These are phyloP conservation scores for Morbakka virulenta DNA, from an alignment of 30 jellyfish, hydroid and myxozoan genomes.

Conservation along the genomic window DNA sequence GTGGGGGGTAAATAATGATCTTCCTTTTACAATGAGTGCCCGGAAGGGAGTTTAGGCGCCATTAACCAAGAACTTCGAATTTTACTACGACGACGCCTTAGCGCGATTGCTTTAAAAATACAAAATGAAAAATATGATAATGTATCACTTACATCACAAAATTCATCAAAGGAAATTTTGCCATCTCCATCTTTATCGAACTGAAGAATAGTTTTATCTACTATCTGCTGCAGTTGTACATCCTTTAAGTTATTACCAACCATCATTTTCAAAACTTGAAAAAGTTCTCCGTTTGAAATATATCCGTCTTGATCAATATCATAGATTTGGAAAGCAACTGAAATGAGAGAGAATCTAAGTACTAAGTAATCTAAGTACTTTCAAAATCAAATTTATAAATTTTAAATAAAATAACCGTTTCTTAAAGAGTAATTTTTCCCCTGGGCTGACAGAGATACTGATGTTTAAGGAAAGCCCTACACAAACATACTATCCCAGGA, in stretches of 20 bases:
- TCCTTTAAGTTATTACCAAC: constrained; percentile 95
- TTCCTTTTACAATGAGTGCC: no score
- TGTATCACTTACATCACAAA: constrained; percentile 67
- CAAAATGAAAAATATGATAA: neutral
- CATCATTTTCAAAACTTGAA: constrained; percentile 90
- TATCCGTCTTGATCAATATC: constrained; percentile 95
- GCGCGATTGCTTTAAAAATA: no score
- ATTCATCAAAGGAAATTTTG: constrained; percentile 84
- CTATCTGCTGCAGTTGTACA: constrained; percentile 94
- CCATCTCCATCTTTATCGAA: constrained; percentile 98
- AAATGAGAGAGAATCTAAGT: neutral
- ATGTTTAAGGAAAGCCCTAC: no score
- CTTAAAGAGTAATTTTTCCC: no score
- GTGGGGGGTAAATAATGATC: no score
- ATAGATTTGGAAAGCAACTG: constrained; percentile 92
- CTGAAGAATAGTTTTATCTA: constrained; percentile 92
- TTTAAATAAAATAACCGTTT: neutral
- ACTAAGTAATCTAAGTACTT: neutral
- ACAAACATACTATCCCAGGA: no score
- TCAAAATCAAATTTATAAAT: neutral
- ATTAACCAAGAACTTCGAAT: no score
- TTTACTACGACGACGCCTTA: no score
- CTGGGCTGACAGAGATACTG: no score
- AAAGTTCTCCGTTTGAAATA: constrained; percentile 92
- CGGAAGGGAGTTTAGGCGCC: no score